Base-by-base conservation (phyloP, 2,888 invertebrate genomes). In the Hypolimnas misippus region DNA sequence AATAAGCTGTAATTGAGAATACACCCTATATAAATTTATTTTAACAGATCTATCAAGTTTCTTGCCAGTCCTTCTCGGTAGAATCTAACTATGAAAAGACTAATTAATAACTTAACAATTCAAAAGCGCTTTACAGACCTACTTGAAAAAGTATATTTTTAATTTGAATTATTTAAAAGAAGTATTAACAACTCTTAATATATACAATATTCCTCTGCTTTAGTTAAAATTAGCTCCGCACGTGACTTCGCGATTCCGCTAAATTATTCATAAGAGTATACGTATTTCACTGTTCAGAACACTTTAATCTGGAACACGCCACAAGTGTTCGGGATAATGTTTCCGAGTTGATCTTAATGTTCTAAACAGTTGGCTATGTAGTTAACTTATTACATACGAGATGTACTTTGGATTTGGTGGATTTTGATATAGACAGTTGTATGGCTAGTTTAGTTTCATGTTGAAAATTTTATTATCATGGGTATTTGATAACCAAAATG, bases 221-320 rank as follows among this genome's bases (percentile, higher is more conserved):
- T 74, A 76, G 76, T 78, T 78, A 76, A 79, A 81, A 81, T 81
- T 80, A 82, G 78, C 76, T 76, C 63, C 69, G 76, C 70, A 79
- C 81, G 81, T 81, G 81, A 77, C 78, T 77, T 77, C 69, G 81
- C 78, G 76, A 79, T 78, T 78, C 76, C 69, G 70, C 70, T 76
- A 76, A 81, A 82, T 79, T 81, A 81, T 82, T 82, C 80, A 80
- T 77, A 79, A 71, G 76, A 74, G 77, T 78, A 49, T 61, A 54
- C 63, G 65, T 52, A 60, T 63, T 63, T 54, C 54, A 38, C 29
- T 46, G 55, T 29, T 49, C 57, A 50, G 53, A 12, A 21, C 52
- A 44, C 57, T 62, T 49, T 57, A 53, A 62, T 57, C 53, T 52
- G 29, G 54, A 25, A 55, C 60, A 60, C 38, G 52, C 57, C 21